Evolutionary conservation across 2,113 vertebrate species (phyloP).

Genomic region (Anas platyrhynchos): DNA sequence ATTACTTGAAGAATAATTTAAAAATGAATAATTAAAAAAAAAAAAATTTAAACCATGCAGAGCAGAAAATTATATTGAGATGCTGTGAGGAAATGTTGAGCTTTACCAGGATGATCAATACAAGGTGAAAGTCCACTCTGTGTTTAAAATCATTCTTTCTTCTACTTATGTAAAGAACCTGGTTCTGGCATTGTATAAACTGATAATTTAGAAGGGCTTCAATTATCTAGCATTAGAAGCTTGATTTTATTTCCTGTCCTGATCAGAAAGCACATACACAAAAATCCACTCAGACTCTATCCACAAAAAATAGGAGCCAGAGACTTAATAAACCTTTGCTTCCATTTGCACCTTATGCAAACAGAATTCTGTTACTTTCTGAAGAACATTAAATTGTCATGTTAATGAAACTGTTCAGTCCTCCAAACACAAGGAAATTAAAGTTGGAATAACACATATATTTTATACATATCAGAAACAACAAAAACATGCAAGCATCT

Average conservation of each 20-base stretch:
- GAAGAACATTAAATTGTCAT: not conserved
- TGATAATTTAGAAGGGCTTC: not conserved
- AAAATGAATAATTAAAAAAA: too few relatives aligned
- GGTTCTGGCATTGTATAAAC: not conserved
- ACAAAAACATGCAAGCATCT: not conserved
- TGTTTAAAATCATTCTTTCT: not conserved
- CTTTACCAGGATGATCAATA: not conserved
- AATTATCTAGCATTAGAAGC: not conserved
- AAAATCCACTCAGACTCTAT: not conserved
- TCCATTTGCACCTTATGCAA: not conserved
- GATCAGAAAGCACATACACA: not conserved
- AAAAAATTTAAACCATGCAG: not conserved
- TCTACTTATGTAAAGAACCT: not conserved
- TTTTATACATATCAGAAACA: not conserved
- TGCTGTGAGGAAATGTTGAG: not conserved
- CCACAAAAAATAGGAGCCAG: not conserved
- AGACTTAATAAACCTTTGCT: not conserved
- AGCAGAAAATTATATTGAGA: accelerated
- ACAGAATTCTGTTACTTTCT: not conserved
- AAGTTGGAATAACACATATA: not conserved
- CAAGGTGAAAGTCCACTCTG: not conserved
- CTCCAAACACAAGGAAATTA: not conserved
- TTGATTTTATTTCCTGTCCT: not conserved
- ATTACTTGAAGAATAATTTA: not conserved
- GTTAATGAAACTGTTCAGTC: not conserved